Conservation (phyloP, 2,113 vertebrate genomes). For the Malaclemys terrapin region DNA sequence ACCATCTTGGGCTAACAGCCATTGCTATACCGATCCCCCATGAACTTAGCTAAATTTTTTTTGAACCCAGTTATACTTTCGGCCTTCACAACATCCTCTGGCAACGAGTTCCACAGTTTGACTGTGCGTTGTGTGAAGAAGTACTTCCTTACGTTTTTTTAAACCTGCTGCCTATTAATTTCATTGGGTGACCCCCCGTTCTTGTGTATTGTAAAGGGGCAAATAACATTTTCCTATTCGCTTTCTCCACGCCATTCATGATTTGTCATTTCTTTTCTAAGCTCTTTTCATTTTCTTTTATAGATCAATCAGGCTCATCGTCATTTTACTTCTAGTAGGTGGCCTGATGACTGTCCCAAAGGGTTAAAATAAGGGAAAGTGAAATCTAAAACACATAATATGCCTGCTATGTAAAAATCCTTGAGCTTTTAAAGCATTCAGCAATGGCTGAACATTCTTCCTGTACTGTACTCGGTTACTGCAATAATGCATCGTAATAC, state of each 20-base stretch:
- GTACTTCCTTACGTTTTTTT: not conserved
- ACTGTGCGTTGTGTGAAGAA: not conserved
- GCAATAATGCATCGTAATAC: constrained; percentile 51
- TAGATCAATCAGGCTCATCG: not conserved
- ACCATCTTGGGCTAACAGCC: not conserved
- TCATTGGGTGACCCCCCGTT: not conserved
- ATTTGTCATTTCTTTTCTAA: not conserved
- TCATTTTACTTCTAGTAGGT: not conserved
- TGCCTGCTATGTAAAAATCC: not conserved
- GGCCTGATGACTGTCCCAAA: not conserved
- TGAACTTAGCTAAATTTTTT: not conserved
- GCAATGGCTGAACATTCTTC: constrained; percentile 45
- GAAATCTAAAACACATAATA: constrained; percentile 67
- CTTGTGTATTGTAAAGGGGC: not conserved
- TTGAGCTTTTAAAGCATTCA: not conserved
- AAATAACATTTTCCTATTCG: not conserved
- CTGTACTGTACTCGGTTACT: constrained; percentile 21
- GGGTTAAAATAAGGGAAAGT: constrained; percentile 41
- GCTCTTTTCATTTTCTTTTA: not conserved
- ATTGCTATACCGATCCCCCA: not conserved
- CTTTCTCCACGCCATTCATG: not conserved
- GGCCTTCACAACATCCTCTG: not conserved
- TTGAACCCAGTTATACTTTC: not conserved
- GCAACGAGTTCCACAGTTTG: not conserved
- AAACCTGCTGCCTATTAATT: not conserved